Evolutionary conservation across 2,888 invertebrate species (phyloP), one percentile per base, ranked within the genome.

Genomic region (Pyrrhia umbra): DNA sequence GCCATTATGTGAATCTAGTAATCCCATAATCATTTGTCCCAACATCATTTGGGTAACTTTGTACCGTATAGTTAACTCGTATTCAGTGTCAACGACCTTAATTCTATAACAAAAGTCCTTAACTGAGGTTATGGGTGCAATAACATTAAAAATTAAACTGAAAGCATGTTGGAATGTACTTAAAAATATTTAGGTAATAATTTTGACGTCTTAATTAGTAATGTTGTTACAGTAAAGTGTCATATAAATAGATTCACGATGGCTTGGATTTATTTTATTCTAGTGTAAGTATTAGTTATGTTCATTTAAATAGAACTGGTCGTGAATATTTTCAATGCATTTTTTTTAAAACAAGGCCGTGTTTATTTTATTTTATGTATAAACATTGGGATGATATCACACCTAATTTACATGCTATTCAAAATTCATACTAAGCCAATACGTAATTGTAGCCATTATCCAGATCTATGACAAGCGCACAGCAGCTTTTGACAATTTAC

Each of bases 81-180:
- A n/a, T 43, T 39, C 2, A 30, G 18, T 52, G 52, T 30, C 63
- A 52, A 25, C 10, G 23, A 4, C 68, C 47, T 39, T 15, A 54
- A 3, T 15, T 20, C 2, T 21, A 25, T 6, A n/a, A 37, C 13
- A 9, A 5, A 42, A 34, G 15, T 47, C 4, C 30, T 20, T 15
- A 55, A 13, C 18, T 18, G 9, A 60, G 39, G 50, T 46, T 39
- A 40, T 46, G 9, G n/a, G n/a, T 45, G 18, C 18, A 13, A 45
- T 46, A 5, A n/a, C 9, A 18, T 43, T 25, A 43, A 49, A 34
- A 20, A 8, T 39, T 13, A 47, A 37, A 37, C 25, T 23, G 34
- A 15, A 37, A 9, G 20, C 50, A 20, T 66, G 46, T 47, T 68
- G 46, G 46, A 46, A 60, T 51, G 27, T 25, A 13, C 6, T 25